Base-by-base conservation (phyloP, 2,797 vertebrate species). In the Bradypus variegatus region DNA sequence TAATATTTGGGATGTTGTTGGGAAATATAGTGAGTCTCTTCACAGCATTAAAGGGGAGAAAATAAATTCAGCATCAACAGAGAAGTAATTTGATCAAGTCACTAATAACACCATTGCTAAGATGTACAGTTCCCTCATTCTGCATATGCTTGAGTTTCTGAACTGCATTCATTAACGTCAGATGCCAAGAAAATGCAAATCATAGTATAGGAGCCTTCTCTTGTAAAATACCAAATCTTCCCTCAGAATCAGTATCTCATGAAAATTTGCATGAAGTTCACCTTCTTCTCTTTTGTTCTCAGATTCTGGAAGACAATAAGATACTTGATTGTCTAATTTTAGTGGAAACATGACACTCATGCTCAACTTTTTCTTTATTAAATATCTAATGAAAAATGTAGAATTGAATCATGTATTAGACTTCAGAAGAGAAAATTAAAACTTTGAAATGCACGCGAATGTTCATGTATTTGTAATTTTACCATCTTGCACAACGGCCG, bases 401-500 rank as follows among this genome's bases (percentile, higher is more conserved):
- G 41, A n/a, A 3, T 2, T 11, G 19, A 84, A 27, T 14, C 29
- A 6, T 21, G 9, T 33, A 29, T 14, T 8, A 48, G 11, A n/a
- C 8, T 41, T n/a, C 5, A 6, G 33, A 38, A 21, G 11, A 48
- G 3, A 31, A 45, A 11, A 2, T 2, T 1, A 13, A 33, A 62
- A 6, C 33, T 31, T 60, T 7, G 3, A 33, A 3, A 18, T 2
- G 1, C 41, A 2, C 1, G 0, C 2, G 36, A 5, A 14, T 27
- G 18, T 16, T 23, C 7, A 6, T 0, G 15, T 2, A 2, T n/a
- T 38, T 5, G 0, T 33, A 36, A 21, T 18, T 25, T 3, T 36
- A 1, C 2, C 8, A 8, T 1, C 5, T 19, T 2, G 0, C 50
- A 27, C 29, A 3, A 25, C 15, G 1, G 36, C 58, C 15, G 29